These are phyloP conservation scores for Nebria brevicollis DNA, from an alignment of 2,888 invertebrate species.

Conservation along the genomic window DNA sequence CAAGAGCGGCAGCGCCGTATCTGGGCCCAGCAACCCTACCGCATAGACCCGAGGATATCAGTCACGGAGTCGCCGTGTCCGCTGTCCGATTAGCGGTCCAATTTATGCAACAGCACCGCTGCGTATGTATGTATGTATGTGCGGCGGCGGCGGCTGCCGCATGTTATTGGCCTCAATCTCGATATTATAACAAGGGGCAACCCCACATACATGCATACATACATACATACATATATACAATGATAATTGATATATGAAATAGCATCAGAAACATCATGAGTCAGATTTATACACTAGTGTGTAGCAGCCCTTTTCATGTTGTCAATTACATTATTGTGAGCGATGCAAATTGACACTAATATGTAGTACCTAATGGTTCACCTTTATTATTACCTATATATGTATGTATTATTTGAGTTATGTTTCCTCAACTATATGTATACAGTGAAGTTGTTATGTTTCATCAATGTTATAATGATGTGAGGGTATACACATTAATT, in stretches of 20 bases:
- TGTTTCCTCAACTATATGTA: too few relatives aligned
- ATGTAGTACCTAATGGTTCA: too few relatives aligned
- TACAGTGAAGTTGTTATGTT: too few relatives aligned
- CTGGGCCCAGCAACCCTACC: background rate
- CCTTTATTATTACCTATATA: too few relatives aligned
- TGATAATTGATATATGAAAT: background rate
- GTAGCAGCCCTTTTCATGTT: background rate
- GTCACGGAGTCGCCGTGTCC: constrained; percentile 30
- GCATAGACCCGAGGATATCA: constrained; percentile 21
- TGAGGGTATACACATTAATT: too few relatives aligned
- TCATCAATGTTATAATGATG: too few relatives aligned
- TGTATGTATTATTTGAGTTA: too few relatives aligned
- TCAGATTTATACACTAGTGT: background rate
- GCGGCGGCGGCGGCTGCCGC: background rate
- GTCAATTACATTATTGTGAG: too few relatives aligned
- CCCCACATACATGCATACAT: background rate
- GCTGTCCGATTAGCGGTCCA: constrained; percentile 35
- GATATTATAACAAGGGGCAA: background rate
- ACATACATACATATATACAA: background rate
- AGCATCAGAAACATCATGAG: background rate
- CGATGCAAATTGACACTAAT: too few relatives aligned
- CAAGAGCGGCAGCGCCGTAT: background rate
- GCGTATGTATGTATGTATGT: background rate
- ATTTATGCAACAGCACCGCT: background rate
- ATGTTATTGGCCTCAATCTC: constrained; percentile 1